Evolutionary conservation across 2,797 vertebrate genomes (phyloP).

Genomic region (Chelon labrosus): DNA sequence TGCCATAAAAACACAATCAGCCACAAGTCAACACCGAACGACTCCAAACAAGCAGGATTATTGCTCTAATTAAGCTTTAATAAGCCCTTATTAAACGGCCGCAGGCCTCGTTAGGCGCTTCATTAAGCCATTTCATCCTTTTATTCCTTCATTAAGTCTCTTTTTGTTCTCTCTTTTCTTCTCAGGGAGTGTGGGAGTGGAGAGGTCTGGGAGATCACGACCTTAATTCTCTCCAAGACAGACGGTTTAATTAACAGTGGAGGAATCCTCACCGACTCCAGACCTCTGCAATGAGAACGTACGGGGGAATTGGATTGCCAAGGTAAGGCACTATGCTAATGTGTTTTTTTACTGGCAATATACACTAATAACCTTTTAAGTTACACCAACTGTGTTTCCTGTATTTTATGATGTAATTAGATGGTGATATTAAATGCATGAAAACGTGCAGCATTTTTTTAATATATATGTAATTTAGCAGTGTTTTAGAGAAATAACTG

Average conservation of each 20-base stretch:
- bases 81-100: constrained; percentile 82
- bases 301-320: constrained; percentile 61
- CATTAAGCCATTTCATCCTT: constrained; percentile 85
- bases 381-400: constrained; percentile 42
- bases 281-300: constrained; percentile 59
- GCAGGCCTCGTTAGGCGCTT: constrained; percentile 81
- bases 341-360: constrained; percentile 62
- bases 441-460: constrained; percentile 26
- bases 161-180: constrained; percentile 76
- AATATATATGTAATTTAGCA: constrained; percentile 31
- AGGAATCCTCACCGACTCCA: constrained; percentile 71
- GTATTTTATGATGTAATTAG: constrained; percentile 57
- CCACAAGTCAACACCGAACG: constrained; percentile 72
- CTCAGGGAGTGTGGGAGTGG: constrained; percentile 75
- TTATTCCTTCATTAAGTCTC: constrained; percentile 81
- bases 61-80: constrained; percentile 83
- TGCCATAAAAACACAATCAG: constrained; percentile 74
- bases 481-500: constrained; percentile 14
- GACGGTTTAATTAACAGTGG: constrained; percentile 82
- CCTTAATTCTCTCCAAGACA: constrained; percentile 84
- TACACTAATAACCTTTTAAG: constrained; percentile 66
- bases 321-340: constrained; percentile 69
- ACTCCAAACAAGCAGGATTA: constrained; percentile 82
- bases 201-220: constrained; percentile 84
- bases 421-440: constrained; percentile 29